These are phyloP conservation scores for Charina bottae DNA, from an alignment of 2,113 vertebrate species.

Conservation along the genomic window DNA sequence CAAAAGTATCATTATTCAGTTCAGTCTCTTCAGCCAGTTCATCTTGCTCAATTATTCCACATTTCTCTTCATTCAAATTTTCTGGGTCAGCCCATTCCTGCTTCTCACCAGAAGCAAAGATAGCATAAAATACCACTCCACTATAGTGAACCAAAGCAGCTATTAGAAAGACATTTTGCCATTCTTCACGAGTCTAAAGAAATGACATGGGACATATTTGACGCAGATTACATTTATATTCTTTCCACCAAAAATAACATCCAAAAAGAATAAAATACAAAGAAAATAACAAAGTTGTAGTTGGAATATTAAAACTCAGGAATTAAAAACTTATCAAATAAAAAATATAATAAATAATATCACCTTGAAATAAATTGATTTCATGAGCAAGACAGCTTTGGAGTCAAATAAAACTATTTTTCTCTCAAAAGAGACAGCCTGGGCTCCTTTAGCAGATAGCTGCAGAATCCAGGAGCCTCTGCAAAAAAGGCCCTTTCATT, in stretches of 20 bases:
- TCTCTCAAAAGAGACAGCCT: neutral
- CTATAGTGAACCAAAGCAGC: constrained; percentile 94
- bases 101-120: constrained; percentile 97
- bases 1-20: constrained; percentile 78
- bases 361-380: neutral
- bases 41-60: constrained; percentile 90
- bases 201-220: constrained; percentile 33
- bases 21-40: constrained; percentile 93
- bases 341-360: neutral
- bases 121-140: constrained; percentile 93
- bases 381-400: neutral
- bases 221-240: neutral
- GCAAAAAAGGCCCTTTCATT: neutral
- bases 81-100: constrained; percentile 97
- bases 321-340: neutral
- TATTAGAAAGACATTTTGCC: constrained; percentile 96
- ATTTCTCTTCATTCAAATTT: constrained; percentile 88
- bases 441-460: neutral
- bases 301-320: neutral
- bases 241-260: neutral
- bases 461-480: neutral
- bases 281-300: neutral
- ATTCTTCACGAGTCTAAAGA: constrained; percentile 92
- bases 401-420: neutral
- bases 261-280: neutral